Evolutionary conservation across 2,888 invertebrate species (phyloP).

Genomic region (Trissolcus japonicus): DNA sequence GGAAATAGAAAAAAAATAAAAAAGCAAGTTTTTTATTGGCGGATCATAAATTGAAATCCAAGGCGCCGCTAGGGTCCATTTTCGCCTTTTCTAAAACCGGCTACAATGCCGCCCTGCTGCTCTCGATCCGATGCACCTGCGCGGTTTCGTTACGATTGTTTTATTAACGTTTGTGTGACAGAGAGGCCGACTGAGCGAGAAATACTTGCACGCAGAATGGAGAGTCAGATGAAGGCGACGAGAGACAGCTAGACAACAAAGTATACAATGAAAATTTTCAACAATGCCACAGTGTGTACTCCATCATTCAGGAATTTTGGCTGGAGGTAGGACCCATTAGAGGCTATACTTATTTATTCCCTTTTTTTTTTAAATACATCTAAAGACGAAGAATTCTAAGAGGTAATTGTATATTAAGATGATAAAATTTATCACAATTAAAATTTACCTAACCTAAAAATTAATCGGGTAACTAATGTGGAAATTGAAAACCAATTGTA

Average conservation of each 20-base stretch:
- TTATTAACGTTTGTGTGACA: constrained; percentile 23
- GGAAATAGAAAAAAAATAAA: not conserved
- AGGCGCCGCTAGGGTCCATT: constrained; percentile 13
- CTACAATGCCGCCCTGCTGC: constrained; percentile 24
- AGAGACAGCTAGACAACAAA: constrained; percentile 2
- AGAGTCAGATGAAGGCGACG: constrained; percentile 3
- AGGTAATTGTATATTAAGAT: too few relatives aligned
- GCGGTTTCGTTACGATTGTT: constrained; percentile 35
- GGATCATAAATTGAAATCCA: not conserved
- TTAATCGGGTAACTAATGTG: too few relatives aligned
- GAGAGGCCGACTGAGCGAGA: constrained; percentile 1
- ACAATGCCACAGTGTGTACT: not conserved
- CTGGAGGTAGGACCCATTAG: too few relatives aligned
- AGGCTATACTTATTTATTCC: too few relatives aligned
- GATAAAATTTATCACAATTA: too few relatives aligned
- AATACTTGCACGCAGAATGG: constrained; percentile 4
- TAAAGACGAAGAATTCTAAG: too few relatives aligned
- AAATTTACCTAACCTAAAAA: too few relatives aligned
- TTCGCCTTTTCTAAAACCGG: constrained; percentile 36
- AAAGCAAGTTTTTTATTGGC: not conserved
- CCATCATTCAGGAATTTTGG: not conserved
- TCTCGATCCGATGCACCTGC: constrained; percentile 28
- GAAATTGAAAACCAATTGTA: too few relatives aligned
- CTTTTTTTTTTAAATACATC: too few relatives aligned
- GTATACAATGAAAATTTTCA: constrained; percentile 11